A percentile compares a stretch with the other conserved stretches of the same genome.
Evolutionary conservation across 2,888 invertebrate genomes (phyloP).

Genomic region (Amphipoea lucens): DNA sequence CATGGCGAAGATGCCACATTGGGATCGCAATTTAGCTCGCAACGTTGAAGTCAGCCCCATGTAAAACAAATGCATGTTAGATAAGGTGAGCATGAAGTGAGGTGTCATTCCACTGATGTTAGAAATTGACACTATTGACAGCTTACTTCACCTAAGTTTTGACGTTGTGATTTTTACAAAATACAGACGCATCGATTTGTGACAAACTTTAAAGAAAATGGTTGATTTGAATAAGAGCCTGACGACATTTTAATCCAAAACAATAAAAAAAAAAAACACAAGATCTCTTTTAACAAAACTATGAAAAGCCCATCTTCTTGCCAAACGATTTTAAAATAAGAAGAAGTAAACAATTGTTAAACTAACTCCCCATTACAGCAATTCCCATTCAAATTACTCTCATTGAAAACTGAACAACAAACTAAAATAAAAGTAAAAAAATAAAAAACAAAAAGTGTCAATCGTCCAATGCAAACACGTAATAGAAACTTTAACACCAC

Average conservation of each 20-base stretch:
- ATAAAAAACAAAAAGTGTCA: slow-evolving; percentile 43
- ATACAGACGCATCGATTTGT: not conserved
- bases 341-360: slow-evolving; percentile 10
- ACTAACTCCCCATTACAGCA: not conserved
- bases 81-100: not conserved
- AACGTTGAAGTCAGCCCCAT: not conserved
- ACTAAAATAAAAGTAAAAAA: slow-evolving; percentile 24
- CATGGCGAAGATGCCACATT: too few relatives aligned
- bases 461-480: slow-evolving; percentile 50
- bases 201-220: not conserved
- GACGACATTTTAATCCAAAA: not conserved
- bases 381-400: slow-evolving; percentile 42
- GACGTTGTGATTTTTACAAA: not conserved
- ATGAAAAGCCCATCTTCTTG: not conserved
- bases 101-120: not conserved
- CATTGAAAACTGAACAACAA: slow-evolving; percentile 31
- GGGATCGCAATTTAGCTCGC: too few relatives aligned
- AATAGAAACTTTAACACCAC: slow-evolving; percentile 62
- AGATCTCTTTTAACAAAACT: not conserved
- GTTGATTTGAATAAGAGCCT: not conserved
- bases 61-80: not conserved
- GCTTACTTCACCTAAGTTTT: not conserved
- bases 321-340: slow-evolving; percentile 20
- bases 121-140: not conserved
- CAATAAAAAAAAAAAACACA: not conserved